These are phyloP conservation scores for Noctua comes DNA, from an alignment of 2,888 invertebrate genomes.

Conservation along the genomic window DNA sequence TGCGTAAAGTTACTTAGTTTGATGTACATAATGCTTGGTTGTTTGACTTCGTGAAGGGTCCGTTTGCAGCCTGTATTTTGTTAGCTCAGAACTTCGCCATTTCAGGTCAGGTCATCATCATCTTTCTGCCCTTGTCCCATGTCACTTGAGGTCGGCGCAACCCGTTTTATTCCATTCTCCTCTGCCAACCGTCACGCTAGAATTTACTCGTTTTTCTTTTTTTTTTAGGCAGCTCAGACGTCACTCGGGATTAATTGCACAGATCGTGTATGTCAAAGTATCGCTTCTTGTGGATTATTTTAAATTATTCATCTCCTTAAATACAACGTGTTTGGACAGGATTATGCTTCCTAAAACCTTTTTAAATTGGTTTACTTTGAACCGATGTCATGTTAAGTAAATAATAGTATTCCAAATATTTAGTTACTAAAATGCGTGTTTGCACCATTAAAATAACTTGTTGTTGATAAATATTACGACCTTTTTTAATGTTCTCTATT, in stretches of 20 bases:
- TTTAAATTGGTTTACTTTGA: neutral
- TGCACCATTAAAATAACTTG: neutral
- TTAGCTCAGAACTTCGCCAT: too few relatives aligned
- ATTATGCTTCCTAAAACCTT: neutral
- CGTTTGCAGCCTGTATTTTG: too few relatives aligned
- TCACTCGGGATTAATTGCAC: neutral
- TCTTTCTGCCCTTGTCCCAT: too few relatives aligned
- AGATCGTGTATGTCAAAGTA: neutral
- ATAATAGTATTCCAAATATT: neutral
- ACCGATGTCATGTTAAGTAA: neutral
- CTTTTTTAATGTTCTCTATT: constrained; percentile 41
- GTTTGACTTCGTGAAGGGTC: too few relatives aligned
- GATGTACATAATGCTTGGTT: too few relatives aligned
- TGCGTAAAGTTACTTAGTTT: too few relatives aligned
- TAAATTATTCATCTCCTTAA: neutral
- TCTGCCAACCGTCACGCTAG: too few relatives aligned
- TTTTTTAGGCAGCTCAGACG: neutral
- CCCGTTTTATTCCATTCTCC: too few relatives aligned
- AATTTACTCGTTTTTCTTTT: too few relatives aligned
- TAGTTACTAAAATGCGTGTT: neutral
- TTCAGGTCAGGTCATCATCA: too few relatives aligned
- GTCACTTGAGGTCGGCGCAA: too few relatives aligned
- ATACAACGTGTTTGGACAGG: neutral
- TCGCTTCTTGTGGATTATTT: neutral
- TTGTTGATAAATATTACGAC: neutral